Percentiles rank a stretch among this genome's conserved stretches.
These are phyloP conservation scores for Idaea biselata DNA, from an alignment of 2,888 invertebrate species.

Conservation along the genomic window DNA sequence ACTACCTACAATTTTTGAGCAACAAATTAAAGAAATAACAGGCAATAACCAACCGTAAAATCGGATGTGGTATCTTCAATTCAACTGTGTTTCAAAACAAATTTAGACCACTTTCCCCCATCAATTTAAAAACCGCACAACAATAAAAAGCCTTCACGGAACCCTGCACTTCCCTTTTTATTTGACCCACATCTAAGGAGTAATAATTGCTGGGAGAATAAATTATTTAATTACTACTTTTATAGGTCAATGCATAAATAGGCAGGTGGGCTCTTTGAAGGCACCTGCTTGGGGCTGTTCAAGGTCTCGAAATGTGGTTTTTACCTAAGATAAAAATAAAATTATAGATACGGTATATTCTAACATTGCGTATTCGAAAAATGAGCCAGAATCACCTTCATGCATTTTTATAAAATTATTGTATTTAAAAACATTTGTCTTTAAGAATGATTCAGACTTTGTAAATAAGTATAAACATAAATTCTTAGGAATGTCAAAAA, in stretches of 20 bases:
- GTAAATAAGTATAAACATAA: too few species aligned
- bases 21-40: background rate
- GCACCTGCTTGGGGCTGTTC: slow-evolving; percentile 68
- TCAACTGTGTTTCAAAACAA: background rate
- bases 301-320: slow-evolving; percentile 61
- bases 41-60: background rate
- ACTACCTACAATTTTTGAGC: background rate
- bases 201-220: slow-evolving; percentile 59
- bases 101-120: background rate
- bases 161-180: slow-evolving; percentile 52
- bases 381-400: too few species aligned
- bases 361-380: too few species aligned
- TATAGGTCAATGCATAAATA: slow-evolving; percentile 75
- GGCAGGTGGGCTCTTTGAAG: slow-evolving; percentile 66
- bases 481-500: too few species aligned
- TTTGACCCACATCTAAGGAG: slow-evolving; percentile 77
- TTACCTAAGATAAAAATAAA: too few species aligned
- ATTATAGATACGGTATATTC: too few species aligned
- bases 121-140: background rate
- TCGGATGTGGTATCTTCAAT: background rate
- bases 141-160: slow-evolving; percentile 24
- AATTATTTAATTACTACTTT: slow-evolving; percentile 76
- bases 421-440: too few species aligned
- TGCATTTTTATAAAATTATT: too few species aligned
- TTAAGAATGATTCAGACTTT: too few species aligned